Evolutionary conservation across 1,140 invertebrate species (phyloP).

Genomic region (Drosophila auraria): DNA sequence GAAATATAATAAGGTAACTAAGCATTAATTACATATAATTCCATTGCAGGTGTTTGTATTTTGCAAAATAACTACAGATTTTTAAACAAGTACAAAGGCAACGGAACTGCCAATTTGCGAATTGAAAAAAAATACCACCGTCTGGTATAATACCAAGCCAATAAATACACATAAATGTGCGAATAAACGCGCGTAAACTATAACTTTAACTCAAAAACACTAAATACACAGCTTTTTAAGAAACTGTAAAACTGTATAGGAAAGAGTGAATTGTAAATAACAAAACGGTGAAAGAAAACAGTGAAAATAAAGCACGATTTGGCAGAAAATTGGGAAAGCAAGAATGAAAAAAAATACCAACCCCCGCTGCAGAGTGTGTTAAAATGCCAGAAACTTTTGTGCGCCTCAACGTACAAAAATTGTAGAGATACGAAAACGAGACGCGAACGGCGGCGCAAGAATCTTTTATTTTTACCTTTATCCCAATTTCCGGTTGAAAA

Average conservation of each 20-base stretch:
- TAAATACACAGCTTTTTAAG: not conserved
- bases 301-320: not conserved
- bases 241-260: not conserved
- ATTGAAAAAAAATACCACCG: conserved; percentile 4
- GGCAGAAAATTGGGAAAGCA: not conserved
- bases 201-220: conserved; percentile 16
- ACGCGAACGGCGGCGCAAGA: conserved; percentile 29
- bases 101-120: conserved; percentile 12
- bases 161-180: conserved; percentile 14
- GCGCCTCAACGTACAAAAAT: conserved; percentile 74
- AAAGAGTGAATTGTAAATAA: not conserved
- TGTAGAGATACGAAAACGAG: conserved; percentile 56
- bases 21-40: not conserved
- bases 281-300: not conserved
- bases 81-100: conserved; percentile 13
- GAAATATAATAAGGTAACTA: not conserved
- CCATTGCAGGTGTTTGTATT: conserved; percentile 5
- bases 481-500: conserved; percentile 6
- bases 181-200: conserved; percentile 38
- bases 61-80: conserved; percentile 14
- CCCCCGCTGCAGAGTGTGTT: conserved; percentile 27
- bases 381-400: conserved; percentile 76
- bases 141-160: conserved; percentile 20
- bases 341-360: conserved; percentile 67
- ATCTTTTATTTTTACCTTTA: not conserved